A percentile compares a stretch with the other conserved stretches of the same genome.
Conservation (phyloP, 1,140 invertebrate genomes). For the Diorhabda carinulata region DNA sequence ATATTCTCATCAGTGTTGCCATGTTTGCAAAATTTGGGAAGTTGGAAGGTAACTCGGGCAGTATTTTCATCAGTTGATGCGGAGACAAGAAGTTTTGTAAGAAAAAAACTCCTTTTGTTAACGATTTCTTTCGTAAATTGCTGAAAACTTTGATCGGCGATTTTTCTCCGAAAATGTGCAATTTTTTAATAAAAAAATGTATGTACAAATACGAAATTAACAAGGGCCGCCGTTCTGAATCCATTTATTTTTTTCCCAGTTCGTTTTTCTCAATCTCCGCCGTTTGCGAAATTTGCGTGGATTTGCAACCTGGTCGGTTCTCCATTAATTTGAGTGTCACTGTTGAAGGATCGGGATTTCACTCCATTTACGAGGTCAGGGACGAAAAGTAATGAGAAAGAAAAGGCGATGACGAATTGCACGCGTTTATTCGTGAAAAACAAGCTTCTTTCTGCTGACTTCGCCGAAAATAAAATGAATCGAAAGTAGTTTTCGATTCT, state of each 20-base stretch:
- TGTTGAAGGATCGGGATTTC: slow-evolving; percentile 15
- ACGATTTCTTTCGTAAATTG: too few species aligned
- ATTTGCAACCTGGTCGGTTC: slow-evolving; percentile 32
- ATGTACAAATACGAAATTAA: not conserved
- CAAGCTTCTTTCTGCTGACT: not conserved
- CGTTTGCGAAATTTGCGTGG: slow-evolving; percentile 32
- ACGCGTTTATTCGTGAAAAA: not conserved
- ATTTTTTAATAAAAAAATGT: too few species aligned
- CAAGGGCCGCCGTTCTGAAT: not conserved
- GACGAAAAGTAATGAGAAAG: not conserved
- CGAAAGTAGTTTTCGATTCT: too few species aligned
- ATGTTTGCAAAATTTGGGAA: too few species aligned
- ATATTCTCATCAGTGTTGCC: too few species aligned
- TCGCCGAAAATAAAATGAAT: not conserved
- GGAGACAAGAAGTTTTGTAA: too few species aligned
- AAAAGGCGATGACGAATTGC: slow-evolving; percentile 7
- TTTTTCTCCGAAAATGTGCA: too few species aligned
- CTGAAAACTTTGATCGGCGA: too few species aligned
- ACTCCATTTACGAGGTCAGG: slow-evolving; percentile 20
- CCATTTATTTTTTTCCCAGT: not conserved
- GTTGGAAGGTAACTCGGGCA: too few species aligned
- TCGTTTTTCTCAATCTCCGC: not conserved
- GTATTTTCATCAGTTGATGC: too few species aligned
- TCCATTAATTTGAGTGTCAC: slow-evolving; percentile 35
- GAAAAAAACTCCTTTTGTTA: too few species aligned